phyloP scores from a whole-genome alignment of 2,888 invertebrate genomes.

The Agrypnus murinus region DNA sequence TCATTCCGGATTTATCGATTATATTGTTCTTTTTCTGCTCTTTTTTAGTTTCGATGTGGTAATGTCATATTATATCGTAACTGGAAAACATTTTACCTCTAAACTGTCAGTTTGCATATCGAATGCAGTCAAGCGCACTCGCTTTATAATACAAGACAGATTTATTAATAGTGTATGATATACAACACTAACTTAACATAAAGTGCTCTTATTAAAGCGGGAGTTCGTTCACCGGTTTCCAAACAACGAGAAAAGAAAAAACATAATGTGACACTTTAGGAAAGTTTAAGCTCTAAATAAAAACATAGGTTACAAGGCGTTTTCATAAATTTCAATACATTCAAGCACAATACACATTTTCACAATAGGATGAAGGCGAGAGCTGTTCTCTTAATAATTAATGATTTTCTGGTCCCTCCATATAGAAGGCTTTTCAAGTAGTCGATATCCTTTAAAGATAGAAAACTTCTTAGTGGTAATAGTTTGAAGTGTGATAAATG shows the following conservation, averaged over 20 bases:
- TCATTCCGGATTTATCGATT: too few relatives aligned
- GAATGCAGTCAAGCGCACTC: slow-evolving; percentile 14
- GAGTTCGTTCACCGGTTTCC: slow-evolving; percentile 5
- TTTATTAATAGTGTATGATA: slow-evolving; percentile 8
- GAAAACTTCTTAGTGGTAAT: neutral
- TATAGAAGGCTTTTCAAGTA: neutral
- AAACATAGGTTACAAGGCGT: neutral
- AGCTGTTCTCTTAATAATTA: slow-evolving; percentile 15
- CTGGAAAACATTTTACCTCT: too few relatives aligned
- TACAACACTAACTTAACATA: slow-evolving; percentile 12
- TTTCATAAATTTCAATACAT: slow-evolving; percentile 13
- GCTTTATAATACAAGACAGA: slow-evolving; percentile 2
- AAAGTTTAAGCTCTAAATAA: neutral
- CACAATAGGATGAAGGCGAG: slow-evolving; percentile 21
- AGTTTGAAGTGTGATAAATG: too few relatives aligned
- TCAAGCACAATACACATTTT: neutral
- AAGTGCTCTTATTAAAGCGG: slow-evolving; percentile 11
- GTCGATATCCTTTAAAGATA: slow-evolving; percentile 6
- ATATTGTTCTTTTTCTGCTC: too few relatives aligned
- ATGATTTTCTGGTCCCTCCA: neutral
- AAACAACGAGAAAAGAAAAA: slow-evolving; percentile 9
- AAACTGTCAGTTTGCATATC: slow-evolving; percentile 18
- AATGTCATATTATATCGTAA: too few relatives aligned
- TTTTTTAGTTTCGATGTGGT: too few relatives aligned
- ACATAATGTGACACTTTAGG: neutral